phyloP scores from a whole-genome alignment of 2,797 vertebrate species.

The Chelonia mydas region DNA sequence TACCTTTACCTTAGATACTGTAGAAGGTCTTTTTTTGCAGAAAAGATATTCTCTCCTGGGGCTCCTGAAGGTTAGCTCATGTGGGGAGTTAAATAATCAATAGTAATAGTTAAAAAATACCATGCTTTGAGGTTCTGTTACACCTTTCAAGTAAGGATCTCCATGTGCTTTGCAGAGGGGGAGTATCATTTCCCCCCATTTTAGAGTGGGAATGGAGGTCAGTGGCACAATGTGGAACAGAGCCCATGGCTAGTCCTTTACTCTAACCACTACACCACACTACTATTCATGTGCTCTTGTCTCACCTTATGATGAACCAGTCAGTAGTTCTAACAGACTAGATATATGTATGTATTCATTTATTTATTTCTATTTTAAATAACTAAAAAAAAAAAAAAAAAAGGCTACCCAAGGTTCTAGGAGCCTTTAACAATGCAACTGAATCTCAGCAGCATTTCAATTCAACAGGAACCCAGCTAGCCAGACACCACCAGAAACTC shows the following conservation, averaged over 20 bases:
- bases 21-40: background rate
- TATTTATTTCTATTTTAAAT: background rate
- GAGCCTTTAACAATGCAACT: background rate
- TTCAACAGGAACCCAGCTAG: background rate
- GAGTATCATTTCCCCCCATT: background rate
- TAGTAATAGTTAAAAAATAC: background rate
- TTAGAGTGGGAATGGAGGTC: background rate
- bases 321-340: background rate
- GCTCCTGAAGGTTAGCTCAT: constrained; percentile 4
- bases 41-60: background rate
- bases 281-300: background rate
- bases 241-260: background rate
- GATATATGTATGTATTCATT: background rate
- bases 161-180: background rate
- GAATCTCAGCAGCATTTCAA: background rate
- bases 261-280: background rate
- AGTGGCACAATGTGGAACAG: rapidly evolving
- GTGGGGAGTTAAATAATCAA: background rate
- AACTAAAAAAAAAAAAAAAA: background rate
- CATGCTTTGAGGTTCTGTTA: background rate
- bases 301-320: background rate
- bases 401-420: background rate
- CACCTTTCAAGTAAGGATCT: background rate
- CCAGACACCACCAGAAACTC: background rate
- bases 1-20: background rate